Percentiles rank a stretch among this genome's conserved stretches.
Evolutionary conservation across 2,888 invertebrate species (phyloP).

Genomic region (Esperia sulphurella): DNA sequence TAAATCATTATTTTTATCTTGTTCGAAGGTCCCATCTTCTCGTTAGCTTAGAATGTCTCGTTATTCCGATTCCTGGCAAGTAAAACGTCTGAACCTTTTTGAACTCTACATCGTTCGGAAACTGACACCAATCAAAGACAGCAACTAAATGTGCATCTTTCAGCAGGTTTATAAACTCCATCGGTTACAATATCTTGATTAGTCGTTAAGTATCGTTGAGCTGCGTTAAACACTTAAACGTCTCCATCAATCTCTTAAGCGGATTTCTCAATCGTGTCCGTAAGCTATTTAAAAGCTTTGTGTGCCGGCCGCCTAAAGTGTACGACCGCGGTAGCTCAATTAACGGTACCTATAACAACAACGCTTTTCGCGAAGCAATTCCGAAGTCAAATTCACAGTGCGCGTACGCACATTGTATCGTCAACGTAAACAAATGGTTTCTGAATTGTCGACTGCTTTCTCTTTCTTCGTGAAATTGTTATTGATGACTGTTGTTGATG

Average conservation of each 20-base stretch:
- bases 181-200: background rate
- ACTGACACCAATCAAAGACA: too few species aligned
- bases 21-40: too few species aligned
- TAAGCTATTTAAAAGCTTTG: background rate
- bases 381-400: conserved; percentile 52
- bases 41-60: too few species aligned
- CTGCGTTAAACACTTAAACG: background rate
- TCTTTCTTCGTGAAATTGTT: too few species aligned
- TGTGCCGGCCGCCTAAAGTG: conserved; percentile 34
- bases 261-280: too few species aligned
- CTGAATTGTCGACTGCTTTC: background rate
- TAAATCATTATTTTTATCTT: too few species aligned
- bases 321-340: conserved; percentile 52
- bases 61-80: too few species aligned
- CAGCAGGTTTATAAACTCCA: too few species aligned
- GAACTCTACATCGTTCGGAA: too few species aligned
- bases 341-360: conserved; percentile 57
- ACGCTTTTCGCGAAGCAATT: conserved; percentile 58
- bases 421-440: conserved; percentile 36
- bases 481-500: too few species aligned
- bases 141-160: too few species aligned
- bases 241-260: background rate
- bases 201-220: background rate
- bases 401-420: conserved; percentile 42
- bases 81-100: too few species aligned